Percentiles rank a stretch among this genome's conserved stretches.
Conservation (phyloP, 2,888 invertebrate species). For the Thecocarcelia acutangulata region DNA sequence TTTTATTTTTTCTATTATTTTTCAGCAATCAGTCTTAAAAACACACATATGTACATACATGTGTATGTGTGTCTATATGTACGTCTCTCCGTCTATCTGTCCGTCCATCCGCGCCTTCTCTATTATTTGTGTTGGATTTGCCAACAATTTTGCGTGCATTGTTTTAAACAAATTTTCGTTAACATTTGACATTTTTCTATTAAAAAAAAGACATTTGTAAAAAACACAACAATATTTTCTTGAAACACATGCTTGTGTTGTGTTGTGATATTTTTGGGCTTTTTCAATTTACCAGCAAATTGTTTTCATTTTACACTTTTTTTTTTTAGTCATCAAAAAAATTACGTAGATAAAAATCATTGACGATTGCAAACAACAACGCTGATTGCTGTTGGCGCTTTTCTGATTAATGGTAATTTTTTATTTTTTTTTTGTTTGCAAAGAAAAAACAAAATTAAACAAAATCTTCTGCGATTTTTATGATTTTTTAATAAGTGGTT, state of each 20-base stretch:
- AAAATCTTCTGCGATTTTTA: no score
- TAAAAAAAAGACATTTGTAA: neutral
- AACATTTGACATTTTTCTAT: slow-evolving; percentile 59
- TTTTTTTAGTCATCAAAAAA: slow-evolving; percentile 4
- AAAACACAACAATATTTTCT: slow-evolving; percentile 11
- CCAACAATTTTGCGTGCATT: slow-evolving; percentile 30
- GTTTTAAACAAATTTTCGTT: slow-evolving; percentile 33
- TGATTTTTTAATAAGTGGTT: no score
- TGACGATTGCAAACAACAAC: slow-evolving; percentile 12
- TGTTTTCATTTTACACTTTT: slow-evolving; percentile 19
- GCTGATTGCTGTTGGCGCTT: neutral
- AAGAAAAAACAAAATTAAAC: no score
- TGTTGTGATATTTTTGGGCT: neutral
- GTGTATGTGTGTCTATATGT: neutral
- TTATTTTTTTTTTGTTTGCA: slow-evolving; percentile 24
- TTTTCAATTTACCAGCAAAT: slow-evolving; percentile 30
- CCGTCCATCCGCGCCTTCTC: neutral
- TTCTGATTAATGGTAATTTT: slow-evolving; percentile 32
- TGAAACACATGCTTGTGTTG: neutral
- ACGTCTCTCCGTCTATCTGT: neutral
- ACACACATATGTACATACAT: neutral
- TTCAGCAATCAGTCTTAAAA: slow-evolving; percentile 27
- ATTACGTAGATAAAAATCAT: slow-evolving; percentile 20
- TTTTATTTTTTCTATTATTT: slow-evolving; percentile 1
- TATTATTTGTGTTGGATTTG: neutral